These are phyloP conservation scores for Hybos culiciformis DNA, from an alignment of 2,888 invertebrate genomes.

Conservation along the genomic window DNA sequence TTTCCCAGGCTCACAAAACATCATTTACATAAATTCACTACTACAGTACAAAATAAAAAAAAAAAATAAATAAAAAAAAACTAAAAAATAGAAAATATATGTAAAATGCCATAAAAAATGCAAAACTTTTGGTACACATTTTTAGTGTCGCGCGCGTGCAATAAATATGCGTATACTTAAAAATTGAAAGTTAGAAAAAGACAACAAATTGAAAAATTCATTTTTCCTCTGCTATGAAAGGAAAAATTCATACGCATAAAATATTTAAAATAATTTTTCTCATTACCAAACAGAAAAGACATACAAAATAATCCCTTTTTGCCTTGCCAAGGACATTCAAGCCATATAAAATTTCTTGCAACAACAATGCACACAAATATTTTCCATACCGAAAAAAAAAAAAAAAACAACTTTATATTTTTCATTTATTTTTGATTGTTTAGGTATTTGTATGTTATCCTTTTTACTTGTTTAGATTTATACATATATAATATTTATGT, in stretches of 20 bases:
- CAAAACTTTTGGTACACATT: neutral
- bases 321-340: neutral
- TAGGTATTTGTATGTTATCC: no score
- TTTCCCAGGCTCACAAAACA: neutral
- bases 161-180: neutral
- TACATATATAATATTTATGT: no score
- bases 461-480: no score
- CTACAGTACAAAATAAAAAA: no score
- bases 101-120: no score
- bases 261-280: neutral
- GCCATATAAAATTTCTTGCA: no score
- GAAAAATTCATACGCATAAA: neutral
- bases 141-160: neutral
- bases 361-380: no score
- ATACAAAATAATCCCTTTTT: neutral
- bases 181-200: constrained; percentile 2
- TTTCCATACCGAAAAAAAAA: no score
- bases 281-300: neutral
- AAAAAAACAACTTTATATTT: no score
- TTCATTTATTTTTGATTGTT: no score
- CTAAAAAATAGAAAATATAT: no score
- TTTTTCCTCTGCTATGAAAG: neutral
- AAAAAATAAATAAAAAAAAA: no score
- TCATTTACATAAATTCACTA: neutral
- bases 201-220: neutral